Conservation (phyloP, 2,113 vertebrate species). For the Coracopsis vasa region DNA sequence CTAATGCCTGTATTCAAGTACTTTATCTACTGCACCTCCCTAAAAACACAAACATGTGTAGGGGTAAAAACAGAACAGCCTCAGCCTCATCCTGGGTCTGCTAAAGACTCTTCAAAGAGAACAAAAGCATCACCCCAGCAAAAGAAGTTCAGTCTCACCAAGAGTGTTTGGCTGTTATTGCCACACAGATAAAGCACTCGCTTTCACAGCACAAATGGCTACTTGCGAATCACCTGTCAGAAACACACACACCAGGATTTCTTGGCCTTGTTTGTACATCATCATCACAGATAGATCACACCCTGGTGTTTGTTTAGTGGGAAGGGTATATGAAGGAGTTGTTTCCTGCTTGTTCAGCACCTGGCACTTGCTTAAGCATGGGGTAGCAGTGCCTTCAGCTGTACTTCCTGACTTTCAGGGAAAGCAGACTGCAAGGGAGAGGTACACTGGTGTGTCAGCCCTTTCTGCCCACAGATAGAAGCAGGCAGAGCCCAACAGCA, state of each 20-base stretch:
- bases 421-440: too few species aligned
- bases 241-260: neutral
- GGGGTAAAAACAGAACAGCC: neutral
- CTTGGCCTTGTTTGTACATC: neutral
- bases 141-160: neutral
- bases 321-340: neutral
- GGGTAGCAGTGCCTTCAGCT: neutral
- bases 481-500: neutral
- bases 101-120: neutral
- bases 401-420: neutral
- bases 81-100: neutral
- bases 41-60: neutral
- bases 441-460: too few species aligned
- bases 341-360: neutral
- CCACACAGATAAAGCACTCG: neutral
- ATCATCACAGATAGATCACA: neutral
- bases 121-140: neutral
- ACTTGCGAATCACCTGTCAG: neutral
- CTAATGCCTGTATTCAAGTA: neutral
- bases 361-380: neutral
- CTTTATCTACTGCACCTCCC: neutral
- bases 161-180: neutral
- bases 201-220: neutral
- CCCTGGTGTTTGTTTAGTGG: neutral
- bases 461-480: neutral